phyloP scores from a whole-genome alignment of 1,140 invertebrate species.

The Plectrocnemia conspersa region DNA sequence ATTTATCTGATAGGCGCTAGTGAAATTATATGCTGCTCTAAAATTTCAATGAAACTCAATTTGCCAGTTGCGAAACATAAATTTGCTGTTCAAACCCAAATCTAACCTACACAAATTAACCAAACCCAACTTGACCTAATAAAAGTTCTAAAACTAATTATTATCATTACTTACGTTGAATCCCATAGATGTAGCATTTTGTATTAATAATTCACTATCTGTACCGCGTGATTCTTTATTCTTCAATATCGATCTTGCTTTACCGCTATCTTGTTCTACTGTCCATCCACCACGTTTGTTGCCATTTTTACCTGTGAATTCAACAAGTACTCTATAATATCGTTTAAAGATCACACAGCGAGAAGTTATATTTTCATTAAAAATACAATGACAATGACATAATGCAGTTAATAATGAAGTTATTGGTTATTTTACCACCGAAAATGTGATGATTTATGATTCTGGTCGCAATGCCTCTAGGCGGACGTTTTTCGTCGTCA shows the following conservation, averaged over 20 bases:
- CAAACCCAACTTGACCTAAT: too few relatives aligned
- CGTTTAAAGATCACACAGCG: too few relatives aligned
- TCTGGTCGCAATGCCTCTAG: constrained; percentile 51
- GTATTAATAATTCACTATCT: constrained; percentile 50
- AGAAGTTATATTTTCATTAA: not conserved
- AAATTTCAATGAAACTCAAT: too few relatives aligned
- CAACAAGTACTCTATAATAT: not conserved
- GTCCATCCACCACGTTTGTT: constrained; percentile 47
- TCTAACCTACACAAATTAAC: too few relatives aligned
- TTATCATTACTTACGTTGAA: constrained; percentile 41
- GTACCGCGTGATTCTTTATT: constrained; percentile 50
- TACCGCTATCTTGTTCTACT: constrained; percentile 42
- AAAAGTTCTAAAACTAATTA: too few relatives aligned
- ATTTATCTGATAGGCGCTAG: too few relatives aligned
- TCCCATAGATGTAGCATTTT: constrained; percentile 47
- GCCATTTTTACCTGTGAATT: constrained; percentile 47
- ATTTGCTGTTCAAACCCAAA: too few relatives aligned
- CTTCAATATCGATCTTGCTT: constrained; percentile 49
- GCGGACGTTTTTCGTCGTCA: constrained; percentile 49
- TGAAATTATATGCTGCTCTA: too few relatives aligned
- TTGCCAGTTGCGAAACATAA: too few relatives aligned
- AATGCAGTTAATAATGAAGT: not conserved
- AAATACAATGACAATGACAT: not conserved
- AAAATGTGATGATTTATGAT: constrained; percentile 53
- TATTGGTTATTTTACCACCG: constrained; percentile 40